Evolutionary conservation across 1,140 invertebrate species (phyloP).

Genomic region (Rhizoglyphus robini): DNA sequence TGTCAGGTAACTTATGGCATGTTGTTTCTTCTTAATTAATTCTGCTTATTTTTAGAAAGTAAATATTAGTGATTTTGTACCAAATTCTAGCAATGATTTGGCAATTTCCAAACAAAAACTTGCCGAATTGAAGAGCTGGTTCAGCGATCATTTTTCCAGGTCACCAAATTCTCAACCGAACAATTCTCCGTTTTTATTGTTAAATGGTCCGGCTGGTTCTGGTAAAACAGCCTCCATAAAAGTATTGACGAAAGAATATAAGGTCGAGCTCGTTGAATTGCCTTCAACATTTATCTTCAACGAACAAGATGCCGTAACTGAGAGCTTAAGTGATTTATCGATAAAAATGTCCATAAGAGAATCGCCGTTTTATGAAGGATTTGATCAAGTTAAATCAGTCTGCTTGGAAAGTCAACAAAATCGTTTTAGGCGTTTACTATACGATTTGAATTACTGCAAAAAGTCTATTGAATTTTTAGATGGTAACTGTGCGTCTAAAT

Average conservation of each 20-base stretch:
- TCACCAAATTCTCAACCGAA: neutral
- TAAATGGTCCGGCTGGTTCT: constrained; percentile 15
- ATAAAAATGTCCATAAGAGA: too few relatives aligned
- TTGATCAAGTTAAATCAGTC: neutral
- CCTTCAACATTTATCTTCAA: neutral
- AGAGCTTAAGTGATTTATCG: too few relatives aligned
- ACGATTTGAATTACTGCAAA: neutral
- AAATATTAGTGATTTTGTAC: neutral
- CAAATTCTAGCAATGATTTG: neutral
- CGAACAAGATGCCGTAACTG: neutral
- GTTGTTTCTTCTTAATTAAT: too few relatives aligned
- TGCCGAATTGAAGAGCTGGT: constrained; percentile 1
- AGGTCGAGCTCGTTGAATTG: neutral
- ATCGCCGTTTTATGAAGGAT: too few relatives aligned
- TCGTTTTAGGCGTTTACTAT: neutral
- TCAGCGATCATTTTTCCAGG: neutral
- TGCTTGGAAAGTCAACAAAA: neutral
- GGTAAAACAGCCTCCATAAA: constrained; percentile 10
- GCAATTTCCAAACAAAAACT: constrained; percentile 2
- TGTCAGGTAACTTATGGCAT: too few relatives aligned
- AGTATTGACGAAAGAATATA: neutral
- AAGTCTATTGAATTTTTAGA: neutral
- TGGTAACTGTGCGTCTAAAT: neutral
- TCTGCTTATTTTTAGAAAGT: too few relatives aligned
- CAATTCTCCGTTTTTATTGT: constrained; percentile 5